Evolutionary conservation across 2,888 invertebrate genomes (phyloP), one percentile per base, ranked within the genome.

Genomic region (Agriotes lineatus): DNA sequence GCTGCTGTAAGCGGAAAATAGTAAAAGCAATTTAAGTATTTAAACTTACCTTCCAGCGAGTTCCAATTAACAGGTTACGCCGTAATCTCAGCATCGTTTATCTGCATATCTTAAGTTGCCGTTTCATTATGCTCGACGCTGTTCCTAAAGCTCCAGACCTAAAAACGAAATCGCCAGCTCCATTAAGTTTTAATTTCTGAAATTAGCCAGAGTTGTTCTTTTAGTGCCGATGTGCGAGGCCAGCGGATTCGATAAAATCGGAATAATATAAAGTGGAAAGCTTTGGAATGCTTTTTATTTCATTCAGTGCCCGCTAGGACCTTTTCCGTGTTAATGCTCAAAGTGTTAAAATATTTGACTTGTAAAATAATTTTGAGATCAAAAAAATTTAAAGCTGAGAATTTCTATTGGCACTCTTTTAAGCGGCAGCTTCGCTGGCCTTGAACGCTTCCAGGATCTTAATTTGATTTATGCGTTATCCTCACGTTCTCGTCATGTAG

Each of bases 141-240:
- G n/a, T n/a, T n/a, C n/a, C n/a, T n/a, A n/a, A n/a, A n/a, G n/a
- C n/a, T n/a, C n/a, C n/a, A n/a, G n/a, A n/a, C n/a, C n/a, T n/a
- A 16, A 45, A 25, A 42, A 48, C 0, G 12, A 61, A n/a, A 20
- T 5, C 12, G 1, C 10, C 9, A 42, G 44, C 42, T 44, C 54
- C 42, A 64, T 63, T 63, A 63, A 42, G 30, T 63, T 63, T 63
- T 44, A 42, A 44, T 57, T 63, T 45, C 22, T 61, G 3, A 59
- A 44, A 44, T 39, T 52, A 14, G 22, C 50, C 18, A 35, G n/a
- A 50, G 35, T 59, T 59, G 42, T 59, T 42, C 19, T 48, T 19
- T 19, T 20, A 45, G 42, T 42, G 42, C 16, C 16, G 42, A 42
- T 42, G 16, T 18, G 16, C 42, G 14, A 14, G 12, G 12, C 2